Conservation (phyloP, 2,797 vertebrate species). For the Onychomys leucogaster region DNA sequence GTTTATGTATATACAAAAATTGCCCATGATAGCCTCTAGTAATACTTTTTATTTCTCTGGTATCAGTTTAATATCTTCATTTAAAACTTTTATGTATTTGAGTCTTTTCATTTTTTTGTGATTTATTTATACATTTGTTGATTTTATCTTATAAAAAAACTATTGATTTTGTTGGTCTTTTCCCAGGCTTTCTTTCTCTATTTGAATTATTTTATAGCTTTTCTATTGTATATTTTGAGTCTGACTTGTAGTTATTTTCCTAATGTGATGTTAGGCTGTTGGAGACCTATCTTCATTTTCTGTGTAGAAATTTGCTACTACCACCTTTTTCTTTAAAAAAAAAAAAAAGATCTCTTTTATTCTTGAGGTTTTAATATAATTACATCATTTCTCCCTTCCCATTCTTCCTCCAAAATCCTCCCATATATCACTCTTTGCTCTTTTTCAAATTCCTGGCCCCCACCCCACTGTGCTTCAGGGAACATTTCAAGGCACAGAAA, state of each 20-base stretch:
- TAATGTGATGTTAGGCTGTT: not conserved
- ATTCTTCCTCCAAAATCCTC: not conserved
- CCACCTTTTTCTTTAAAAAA: not conserved
- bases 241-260: not conserved
- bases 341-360: not conserved
- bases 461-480: not conserved
- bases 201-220: not conserved
- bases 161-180: not conserved
- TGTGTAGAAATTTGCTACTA: not conserved
- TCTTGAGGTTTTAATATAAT: not conserved
- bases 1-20: not conserved
- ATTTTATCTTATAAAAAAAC: not conserved
- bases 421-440: not conserved
- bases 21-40: not conserved
- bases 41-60: not conserved
- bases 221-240: not conserved
- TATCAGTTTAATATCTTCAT: not conserved
- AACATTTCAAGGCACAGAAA: not conserved
- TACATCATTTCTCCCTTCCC: not conserved
- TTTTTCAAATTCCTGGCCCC: too few relatives aligned
- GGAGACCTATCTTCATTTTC: not conserved
- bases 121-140: not conserved
- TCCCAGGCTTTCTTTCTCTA: not conserved
- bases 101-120: not conserved
- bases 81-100: not conserved